Evolutionary conservation across 2,113 vertebrate species (phyloP).

Genomic region (Cyanoderma ruficeps): DNA sequence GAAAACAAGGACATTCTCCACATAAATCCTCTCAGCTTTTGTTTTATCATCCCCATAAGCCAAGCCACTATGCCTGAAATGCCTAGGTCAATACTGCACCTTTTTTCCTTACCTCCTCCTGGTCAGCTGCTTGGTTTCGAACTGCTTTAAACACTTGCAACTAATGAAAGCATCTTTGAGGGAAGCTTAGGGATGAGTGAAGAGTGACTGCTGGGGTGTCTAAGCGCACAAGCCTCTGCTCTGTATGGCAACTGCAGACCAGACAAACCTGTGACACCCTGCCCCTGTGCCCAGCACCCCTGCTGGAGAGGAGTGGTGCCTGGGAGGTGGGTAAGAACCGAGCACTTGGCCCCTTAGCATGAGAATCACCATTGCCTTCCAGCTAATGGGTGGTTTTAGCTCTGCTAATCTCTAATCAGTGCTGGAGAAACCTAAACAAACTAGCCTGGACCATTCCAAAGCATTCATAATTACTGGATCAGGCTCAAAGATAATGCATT

Average conservation of each 20-base stretch:
- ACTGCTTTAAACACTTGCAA: not conserved
- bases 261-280: not conserved
- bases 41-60: not conserved
- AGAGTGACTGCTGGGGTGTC: not conserved
- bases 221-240: not conserved
- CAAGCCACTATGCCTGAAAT: not conserved
- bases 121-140: not conserved
- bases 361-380: not conserved
- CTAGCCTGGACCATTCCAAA: slow-evolving; percentile 1
- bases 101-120: not conserved
- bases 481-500: not conserved
- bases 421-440: slow-evolving; percentile 40
- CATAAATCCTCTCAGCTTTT: not conserved
- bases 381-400: slow-evolving; percentile 1
- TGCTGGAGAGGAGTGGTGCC: not conserved
- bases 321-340: not conserved
- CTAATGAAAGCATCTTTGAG: not conserved
- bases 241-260: not conserved
- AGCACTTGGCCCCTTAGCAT: not conserved
- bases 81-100: not conserved
- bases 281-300: not conserved
- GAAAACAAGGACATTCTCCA: slow-evolving; percentile 1
- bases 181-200: not conserved
- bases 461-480: slow-evolving; percentile 10
- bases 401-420: slow-evolving; percentile 41